phyloP scores from a whole-genome alignment of 1,140 invertebrate species.

The Paraescarpia echinospica region DNA sequence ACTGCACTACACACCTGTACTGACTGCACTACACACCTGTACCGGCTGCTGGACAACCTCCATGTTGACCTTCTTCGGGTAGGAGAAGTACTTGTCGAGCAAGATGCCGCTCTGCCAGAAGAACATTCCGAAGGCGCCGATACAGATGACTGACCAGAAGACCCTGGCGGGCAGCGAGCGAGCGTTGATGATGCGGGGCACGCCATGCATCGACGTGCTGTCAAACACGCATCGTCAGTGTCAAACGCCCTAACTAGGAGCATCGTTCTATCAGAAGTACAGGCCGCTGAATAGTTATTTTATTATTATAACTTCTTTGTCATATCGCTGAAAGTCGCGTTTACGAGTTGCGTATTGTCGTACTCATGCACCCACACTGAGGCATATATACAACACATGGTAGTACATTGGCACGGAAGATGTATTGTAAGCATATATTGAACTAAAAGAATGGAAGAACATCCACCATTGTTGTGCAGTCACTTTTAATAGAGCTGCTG shows the following conservation, averaged over 20 bases:
- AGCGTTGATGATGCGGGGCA: constrained; percentile 33
- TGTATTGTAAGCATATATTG: too few species aligned
- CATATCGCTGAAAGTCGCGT: neutral
- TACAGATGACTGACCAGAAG: constrained; percentile 29
- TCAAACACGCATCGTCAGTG: neutral
- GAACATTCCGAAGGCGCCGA: constrained; percentile 30
- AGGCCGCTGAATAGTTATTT: neutral
- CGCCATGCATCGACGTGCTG: constrained; percentile 30
- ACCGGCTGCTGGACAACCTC: constrained; percentile 31
- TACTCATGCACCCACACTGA: too few species aligned
- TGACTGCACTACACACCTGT: neutral
- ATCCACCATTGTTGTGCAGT: too few species aligned
- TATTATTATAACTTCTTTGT: neutral
- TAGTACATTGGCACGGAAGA: too few species aligned
- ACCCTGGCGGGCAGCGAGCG: constrained; percentile 20
- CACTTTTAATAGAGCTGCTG: too few species aligned
- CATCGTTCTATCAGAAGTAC: neutral
- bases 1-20: too few species aligned
- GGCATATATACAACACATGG: too few species aligned
- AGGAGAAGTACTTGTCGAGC: constrained; percentile 29
- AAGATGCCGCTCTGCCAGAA: constrained; percentile 27
- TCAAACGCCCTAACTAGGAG: neutral
- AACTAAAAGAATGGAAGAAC: too few species aligned
- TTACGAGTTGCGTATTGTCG: neutral
- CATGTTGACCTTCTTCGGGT: constrained; percentile 32